These are phyloP conservation scores for Callionymus lyra DNA, from an alignment of 2,113 vertebrate species.

Conservation along the genomic window DNA sequence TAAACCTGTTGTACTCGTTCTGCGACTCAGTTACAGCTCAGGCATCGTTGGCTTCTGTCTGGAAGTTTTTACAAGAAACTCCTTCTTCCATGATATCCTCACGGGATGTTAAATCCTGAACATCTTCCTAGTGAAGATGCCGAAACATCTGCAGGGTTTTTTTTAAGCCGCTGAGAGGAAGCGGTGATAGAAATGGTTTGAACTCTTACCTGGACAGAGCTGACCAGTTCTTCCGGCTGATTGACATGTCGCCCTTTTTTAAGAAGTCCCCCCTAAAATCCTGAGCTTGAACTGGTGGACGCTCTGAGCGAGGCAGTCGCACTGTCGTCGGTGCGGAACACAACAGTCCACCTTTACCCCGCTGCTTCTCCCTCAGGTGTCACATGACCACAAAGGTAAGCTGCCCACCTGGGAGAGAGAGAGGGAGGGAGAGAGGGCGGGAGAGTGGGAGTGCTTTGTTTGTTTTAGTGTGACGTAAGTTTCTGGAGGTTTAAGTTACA, in stretches of 20 bases:
- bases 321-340: no score
- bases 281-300: slow-evolving; percentile 5
- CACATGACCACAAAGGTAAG: slow-evolving; percentile 69
- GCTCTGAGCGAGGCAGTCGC: slow-evolving; percentile 19
- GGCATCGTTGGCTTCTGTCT: neutral
- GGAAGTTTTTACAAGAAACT: no score
- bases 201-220: slow-evolving; percentile 84
- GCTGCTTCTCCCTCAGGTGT: slow-evolving; percentile 42
- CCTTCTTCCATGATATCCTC: no score
- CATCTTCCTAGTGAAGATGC: no score
- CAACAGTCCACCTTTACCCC: slow-evolving; percentile 73
- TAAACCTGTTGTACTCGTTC: slow-evolving; percentile 37
- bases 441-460: slow-evolving; percentile 19
- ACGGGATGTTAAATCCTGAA: no score
- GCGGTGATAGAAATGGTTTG: no score
- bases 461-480: slow-evolving; percentile 11
- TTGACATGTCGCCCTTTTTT: slow-evolving; percentile 67
- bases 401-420: slow-evolving; percentile 31
- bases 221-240: slow-evolving; percentile 80
- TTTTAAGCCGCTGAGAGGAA: no score
- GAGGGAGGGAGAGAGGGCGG: slow-evolving; percentile 8
- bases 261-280: slow-evolving; percentile 1
- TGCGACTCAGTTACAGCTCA: slow-evolving; percentile 3
- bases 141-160: no score
- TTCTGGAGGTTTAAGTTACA: neutral